Conservation (phyloP, 2,888 invertebrate genomes). For the Phyllotreta striolata region DNA sequence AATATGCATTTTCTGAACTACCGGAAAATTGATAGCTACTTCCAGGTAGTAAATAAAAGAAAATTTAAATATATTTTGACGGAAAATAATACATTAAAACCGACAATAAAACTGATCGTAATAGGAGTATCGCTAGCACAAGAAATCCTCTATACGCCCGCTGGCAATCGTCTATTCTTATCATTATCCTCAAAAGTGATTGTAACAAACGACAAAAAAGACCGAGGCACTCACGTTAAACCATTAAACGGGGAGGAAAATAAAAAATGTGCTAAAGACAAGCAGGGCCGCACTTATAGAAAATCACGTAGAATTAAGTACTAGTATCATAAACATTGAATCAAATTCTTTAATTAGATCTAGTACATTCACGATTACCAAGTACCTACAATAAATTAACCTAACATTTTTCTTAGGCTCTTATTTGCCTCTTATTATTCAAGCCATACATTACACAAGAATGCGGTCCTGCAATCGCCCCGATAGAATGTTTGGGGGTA, state of each 20-base stretch:
- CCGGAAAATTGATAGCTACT: too few species aligned
- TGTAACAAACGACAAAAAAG: slow-evolving; percentile 21
- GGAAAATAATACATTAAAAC: too few species aligned
- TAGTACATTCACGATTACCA: too few species aligned
- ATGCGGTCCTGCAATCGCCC: slow-evolving; percentile 2
- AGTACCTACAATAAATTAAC: too few species aligned
- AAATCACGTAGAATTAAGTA: too few species aligned
- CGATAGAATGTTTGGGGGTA: slow-evolving; percentile 30
- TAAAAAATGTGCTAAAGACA: slow-evolving; percentile 19
- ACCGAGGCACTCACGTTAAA: slow-evolving; percentile 18
- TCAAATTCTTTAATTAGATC: too few species aligned
- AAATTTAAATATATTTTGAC: too few species aligned
- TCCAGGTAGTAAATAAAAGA: too few species aligned
- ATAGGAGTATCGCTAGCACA: background rate
- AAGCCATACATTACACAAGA: background rate
- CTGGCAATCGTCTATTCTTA: slow-evolving; percentile 17
- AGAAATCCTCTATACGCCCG: slow-evolving; percentile 12
- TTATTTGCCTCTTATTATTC: background rate
- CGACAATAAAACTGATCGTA: too few species aligned
- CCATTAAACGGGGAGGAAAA: slow-evolving; percentile 22
- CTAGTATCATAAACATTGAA: too few species aligned
- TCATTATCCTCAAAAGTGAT: slow-evolving; percentile 26
- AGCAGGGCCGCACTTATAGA: slow-evolving; percentile 10
- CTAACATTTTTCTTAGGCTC: too few species aligned
- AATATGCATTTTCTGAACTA: too few species aligned